A percentile compares a stretch with the other conserved stretches of the same genome.
Evolutionary conservation across 2,888 invertebrate genomes (phyloP).

Genomic region (Teleogryllus oceanicus): DNA sequence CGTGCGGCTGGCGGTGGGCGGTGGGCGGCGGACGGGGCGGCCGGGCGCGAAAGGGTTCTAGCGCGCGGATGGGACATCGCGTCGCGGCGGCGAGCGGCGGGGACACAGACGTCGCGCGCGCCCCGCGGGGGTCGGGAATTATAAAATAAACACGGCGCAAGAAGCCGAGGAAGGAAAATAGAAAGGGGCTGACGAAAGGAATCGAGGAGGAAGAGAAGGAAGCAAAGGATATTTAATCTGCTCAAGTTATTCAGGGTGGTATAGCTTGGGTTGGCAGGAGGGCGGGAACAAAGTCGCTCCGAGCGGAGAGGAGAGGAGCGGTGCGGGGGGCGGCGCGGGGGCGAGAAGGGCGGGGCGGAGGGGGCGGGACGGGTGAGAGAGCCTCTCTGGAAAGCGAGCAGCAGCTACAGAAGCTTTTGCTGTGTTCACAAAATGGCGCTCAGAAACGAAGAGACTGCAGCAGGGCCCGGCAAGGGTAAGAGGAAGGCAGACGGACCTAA

Average conservation of each 20-base stretch:
- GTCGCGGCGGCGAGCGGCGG: not conserved
- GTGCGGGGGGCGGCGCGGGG: not conserved
- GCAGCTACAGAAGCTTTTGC: slow-evolving; percentile 18
- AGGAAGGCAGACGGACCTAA: slow-evolving; percentile 19
- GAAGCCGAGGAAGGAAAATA: slow-evolving; percentile 11
- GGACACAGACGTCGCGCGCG: not conserved
- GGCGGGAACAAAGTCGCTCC: not conserved
- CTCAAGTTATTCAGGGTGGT: slow-evolving; percentile 11
- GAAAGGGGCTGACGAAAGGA: not conserved
- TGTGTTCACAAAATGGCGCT: slow-evolving; percentile 23
- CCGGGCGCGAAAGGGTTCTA: not conserved
- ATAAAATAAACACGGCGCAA: slow-evolving; percentile 1
- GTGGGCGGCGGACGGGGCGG: not conserved
- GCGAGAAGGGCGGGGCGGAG: not conserved
- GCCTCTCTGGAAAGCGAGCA: slow-evolving; percentile 10
- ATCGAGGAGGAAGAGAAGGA: slow-evolving; percentile 2
- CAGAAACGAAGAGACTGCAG: slow-evolving; percentile 10
- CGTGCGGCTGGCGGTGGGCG: too few species aligned
- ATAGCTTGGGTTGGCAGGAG: slow-evolving; percentile 18
- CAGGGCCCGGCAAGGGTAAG: not conserved
- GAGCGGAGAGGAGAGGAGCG: not conserved
- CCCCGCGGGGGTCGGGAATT: not conserved
- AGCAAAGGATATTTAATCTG: slow-evolving; percentile 7
- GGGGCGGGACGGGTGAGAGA: not conserved
- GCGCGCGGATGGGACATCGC: not conserved